phyloP scores from a whole-genome alignment of 2,797 vertebrate genomes.

The Gambusia yucatana region DNA sequence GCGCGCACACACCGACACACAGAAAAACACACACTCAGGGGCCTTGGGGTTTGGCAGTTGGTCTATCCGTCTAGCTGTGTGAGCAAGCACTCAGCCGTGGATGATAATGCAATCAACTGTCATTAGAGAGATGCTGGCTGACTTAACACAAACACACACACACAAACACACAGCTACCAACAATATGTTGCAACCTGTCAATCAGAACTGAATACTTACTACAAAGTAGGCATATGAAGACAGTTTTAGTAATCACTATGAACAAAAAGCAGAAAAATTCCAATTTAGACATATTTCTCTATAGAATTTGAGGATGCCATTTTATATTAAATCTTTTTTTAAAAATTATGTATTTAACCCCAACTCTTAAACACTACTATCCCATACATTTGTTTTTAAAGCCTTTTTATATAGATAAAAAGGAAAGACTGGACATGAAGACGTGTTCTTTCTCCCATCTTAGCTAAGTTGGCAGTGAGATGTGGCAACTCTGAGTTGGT shows the following conservation, averaged over 20 bases:
- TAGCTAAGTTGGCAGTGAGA: not conserved
- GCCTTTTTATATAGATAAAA: not conserved
- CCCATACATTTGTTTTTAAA: not conserved
- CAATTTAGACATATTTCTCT: not conserved
- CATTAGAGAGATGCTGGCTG: slow-evolving; percentile 63
- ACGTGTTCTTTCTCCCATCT: not conserved
- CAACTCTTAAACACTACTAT: not conserved
- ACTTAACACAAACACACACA: slow-evolving; percentile 13
- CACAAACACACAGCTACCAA: slow-evolving; percentile 25
- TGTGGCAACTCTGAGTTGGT: not conserved
- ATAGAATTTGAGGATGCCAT: not conserved
- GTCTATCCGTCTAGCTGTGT: slow-evolving; percentile 64
- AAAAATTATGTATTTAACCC: not conserved
- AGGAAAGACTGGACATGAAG: not conserved
- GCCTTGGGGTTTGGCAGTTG: slow-evolving; percentile 64
- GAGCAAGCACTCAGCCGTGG: slow-evolving; percentile 67
- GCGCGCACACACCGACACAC: slow-evolving; percentile 7
- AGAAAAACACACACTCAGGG: slow-evolving; percentile 17
- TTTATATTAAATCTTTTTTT: not conserved
- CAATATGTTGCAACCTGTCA: slow-evolving; percentile 48
- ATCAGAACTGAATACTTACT: slow-evolving; percentile 16
- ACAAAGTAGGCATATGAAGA: not conserved
- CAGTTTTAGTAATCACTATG: not conserved
- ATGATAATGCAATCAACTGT: slow-evolving; percentile 75
- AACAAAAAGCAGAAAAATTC: no score